Base-by-base conservation (phyloP, 1,140 invertebrate genomes). In the Globodera rostochiensis region DNA sequence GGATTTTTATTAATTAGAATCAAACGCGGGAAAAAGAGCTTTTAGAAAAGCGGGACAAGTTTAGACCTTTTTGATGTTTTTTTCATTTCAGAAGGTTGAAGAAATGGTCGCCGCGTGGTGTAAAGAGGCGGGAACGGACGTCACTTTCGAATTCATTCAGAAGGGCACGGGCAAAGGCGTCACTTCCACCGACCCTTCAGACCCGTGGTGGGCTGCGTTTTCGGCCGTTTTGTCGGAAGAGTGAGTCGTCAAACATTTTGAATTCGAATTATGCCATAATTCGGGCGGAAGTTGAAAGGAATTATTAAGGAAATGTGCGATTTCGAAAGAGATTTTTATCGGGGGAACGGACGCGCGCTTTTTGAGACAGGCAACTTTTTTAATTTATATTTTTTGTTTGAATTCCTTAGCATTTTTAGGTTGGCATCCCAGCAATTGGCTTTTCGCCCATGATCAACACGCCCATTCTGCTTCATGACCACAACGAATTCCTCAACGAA, bases 181-280 rank as follows among this genome's bases (percentile, higher is more conserved):
- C 19, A 94, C 94, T 0, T 92, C 93, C 78, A 90, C 94, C 0
- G 93, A 94, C 74, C 87, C 92, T 0, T 92, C 89, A 0, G 95
- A 96, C 91, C 92, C 92, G 0, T 97, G 92, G 91, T 97, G 95
- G 95, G 82, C 92, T 19, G 93, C 94, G 1, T 95, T 97, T 83
- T 93, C 93, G 87, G 90, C 90, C 11, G 90, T 90, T 3, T 92
- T 91, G 81, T 91, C 93, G 67, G 85, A 91, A 80, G 88, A 92
- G 93, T 93, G 82, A 49, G 49, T 64, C 57, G 49, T 64, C 57
- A 19, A n/a, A 19, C 19, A 15, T 64, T 64, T 19, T 3, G 19
- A 64, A 64, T 64, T 64, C 5, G 57, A 19, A n/a, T 53, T 53
- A 11, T 50, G 11, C 49, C 6, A 50, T 11, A 11, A 11, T 7